Evolutionary conservation across 2,113 vertebrate species (phyloP).

Genomic region (Eudyptes chrysolophus): DNA sequence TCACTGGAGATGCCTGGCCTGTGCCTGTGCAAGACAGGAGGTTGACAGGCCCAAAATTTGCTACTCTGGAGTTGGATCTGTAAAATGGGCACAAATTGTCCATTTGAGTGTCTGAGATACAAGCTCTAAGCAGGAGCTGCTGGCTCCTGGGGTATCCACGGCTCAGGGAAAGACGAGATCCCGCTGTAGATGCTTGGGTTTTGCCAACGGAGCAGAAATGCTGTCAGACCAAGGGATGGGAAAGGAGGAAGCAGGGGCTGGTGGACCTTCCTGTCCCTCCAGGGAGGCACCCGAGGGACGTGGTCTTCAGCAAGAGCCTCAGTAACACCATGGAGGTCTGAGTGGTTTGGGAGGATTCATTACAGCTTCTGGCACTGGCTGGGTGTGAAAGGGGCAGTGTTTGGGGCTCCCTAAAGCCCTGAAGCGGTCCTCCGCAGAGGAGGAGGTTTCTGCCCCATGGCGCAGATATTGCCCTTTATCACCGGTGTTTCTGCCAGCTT

Average conservation of each 20-base stretch:
- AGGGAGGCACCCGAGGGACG: rapidly evolving
- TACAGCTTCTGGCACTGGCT: background rate
- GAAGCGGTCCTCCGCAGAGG: background rate
- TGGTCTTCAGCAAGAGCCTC: background rate
- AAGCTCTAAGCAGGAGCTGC: background rate
- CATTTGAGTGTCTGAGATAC: rapidly evolving
- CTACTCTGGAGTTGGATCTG: background rate
- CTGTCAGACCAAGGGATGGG: background rate
- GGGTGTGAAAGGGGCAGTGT: background rate
- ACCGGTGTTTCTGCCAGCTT: background rate
- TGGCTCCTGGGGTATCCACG: rapidly evolving
- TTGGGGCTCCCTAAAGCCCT: background rate
- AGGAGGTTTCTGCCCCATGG: background rate
- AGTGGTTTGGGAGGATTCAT: background rate
- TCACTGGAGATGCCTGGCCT: background rate
- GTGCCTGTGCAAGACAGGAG: background rate
- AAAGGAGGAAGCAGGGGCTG: background rate
- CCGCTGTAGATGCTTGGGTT: rapidly evolving
- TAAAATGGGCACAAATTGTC: background rate
- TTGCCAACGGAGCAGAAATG: background rate
- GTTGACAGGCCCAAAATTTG: background rate
- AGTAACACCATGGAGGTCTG: background rate
- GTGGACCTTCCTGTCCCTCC: too few relatives aligned
- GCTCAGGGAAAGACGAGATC: background rate
- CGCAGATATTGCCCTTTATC: rapidly evolving